Base-by-base conservation (phyloP, 2,797 vertebrate species). In the Tympanoctomys barrerae region DNA sequence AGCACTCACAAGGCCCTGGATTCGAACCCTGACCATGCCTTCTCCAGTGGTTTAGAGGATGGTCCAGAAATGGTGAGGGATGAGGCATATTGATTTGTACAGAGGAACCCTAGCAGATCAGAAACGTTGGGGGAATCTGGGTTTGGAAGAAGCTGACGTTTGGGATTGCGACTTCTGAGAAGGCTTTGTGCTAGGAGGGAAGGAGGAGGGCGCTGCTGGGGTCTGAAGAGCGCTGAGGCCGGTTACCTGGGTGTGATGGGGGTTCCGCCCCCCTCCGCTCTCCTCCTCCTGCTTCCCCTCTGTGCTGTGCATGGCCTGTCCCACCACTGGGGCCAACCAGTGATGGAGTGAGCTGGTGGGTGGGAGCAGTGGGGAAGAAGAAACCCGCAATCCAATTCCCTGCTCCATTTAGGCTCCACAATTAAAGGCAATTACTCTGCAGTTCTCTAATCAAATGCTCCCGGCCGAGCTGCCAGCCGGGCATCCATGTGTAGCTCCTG, bases 371-470 rank as follows among this genome's bases (percentile, higher is more conserved):
- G 52, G 75, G 82, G 91, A 73, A 75, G 91, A 89, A 90, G 90
- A 87, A 87, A 88, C 95, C 94, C 9, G 21, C 95, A 86, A 64
- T 97, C 97, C 96, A 95, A 96, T 96, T 96, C 97, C 97, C 96
- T 97, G 97, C 96, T 97, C 96, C 96, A 96, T 96, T 97, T 95
- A 94, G 96, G 82, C 82, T 92, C 87, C 94, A 96, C 97, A 97
- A 96, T 97, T 97, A 98, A 96, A 97, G 97, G 96, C 97, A 97
- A 95, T 97, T 97, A 96, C 97, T 93, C 94, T 96, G 97, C 96
- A 90, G 95, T 91, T 95, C 93, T 96, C 96, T 97, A 92, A 97
- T 97, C 97, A 97, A 97, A 96, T 90, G 97, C 95, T 97, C 97
- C 94, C 10, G 39, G 97, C 97, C 52, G 82, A 94, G 95, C 95